These are phyloP conservation scores for Seriola quinqueradiata DNA, from an alignment of 2,113 vertebrate genomes.

Conservation along the genomic window DNA sequence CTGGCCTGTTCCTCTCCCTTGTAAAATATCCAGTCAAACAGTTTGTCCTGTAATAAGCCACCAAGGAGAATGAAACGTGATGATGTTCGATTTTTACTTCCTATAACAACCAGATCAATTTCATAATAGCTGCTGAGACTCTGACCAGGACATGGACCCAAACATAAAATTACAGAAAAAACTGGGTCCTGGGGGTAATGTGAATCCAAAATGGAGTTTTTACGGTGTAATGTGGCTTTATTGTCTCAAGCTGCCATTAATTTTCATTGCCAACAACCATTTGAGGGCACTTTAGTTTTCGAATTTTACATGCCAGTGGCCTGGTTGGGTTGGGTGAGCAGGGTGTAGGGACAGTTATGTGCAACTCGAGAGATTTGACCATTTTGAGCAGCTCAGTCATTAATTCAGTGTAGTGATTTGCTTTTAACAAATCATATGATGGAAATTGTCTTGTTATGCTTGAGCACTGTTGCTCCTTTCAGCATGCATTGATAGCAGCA, in stretches of 20 bases:
- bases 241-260: conserved; percentile 58
- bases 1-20: conserved; percentile 1
- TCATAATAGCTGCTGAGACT: conserved; percentile 45
- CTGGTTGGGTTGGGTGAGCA: conserved; percentile 19
- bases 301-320: conserved; percentile 50
- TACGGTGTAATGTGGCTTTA: conserved; percentile 67
- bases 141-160: conserved; percentile 33
- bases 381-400: conserved; percentile 23
- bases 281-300: conserved; percentile 46
- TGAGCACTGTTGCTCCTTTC: background rate
- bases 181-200: conserved; percentile 45
- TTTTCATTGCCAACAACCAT: conserved; percentile 67
- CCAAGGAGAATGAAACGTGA: conserved; percentile 41
- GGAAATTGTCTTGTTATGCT: background rate
- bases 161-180: conserved; percentile 67
- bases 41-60: conserved; percentile 44
- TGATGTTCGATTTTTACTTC: conserved; percentile 52
- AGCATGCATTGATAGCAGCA: background rate
- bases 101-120: conserved; percentile 34
- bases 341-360: conserved; percentile 22
- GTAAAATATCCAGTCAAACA: conserved; percentile 26
- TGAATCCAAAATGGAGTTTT: conserved; percentile 66
- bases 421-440: conserved; percentile 29
- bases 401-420: conserved; percentile 9
- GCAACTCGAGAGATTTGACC: conserved; percentile 29